phyloP scores from a whole-genome alignment of 2,888 invertebrate genomes.

The Nomada fucata region DNA sequence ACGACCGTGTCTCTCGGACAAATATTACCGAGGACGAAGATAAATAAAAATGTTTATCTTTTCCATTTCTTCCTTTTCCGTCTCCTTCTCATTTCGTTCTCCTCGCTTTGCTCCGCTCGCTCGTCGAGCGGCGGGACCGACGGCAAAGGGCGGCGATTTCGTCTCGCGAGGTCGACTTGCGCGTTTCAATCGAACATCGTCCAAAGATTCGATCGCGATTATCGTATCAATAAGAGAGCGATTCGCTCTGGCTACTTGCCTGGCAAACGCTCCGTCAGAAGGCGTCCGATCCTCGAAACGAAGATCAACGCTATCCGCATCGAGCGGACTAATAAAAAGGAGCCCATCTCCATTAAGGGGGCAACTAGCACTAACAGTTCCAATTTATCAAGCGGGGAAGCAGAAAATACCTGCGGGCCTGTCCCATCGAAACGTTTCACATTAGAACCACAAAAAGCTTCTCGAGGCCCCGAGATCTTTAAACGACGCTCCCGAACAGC shows the following conservation, averaged over 20 bases:
- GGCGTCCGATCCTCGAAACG: no score
- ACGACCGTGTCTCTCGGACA: constrained; percentile 28
- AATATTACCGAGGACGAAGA: constrained; percentile 46
- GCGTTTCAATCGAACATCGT: not conserved
- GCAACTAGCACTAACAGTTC: no score
- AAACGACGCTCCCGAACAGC: not conserved
- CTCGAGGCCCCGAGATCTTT: not conserved
- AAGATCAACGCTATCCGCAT: no score
- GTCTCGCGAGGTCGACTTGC: not conserved
- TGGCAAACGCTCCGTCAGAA: no score
- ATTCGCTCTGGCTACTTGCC: no score
- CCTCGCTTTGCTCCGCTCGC: not conserved
- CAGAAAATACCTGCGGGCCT: no score
- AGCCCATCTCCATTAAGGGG: no score
- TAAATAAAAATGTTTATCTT: constrained; percentile 56
- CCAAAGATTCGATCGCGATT: no score
- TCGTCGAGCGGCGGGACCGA: not conserved
- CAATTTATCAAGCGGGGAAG: no score
- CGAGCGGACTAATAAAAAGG: no score
- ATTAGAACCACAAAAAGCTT: not conserved
- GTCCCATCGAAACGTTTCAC: not conserved
- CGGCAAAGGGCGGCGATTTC: not conserved
- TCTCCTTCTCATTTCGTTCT: not conserved
- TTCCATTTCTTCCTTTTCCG: not conserved
- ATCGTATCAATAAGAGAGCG: no score